Percentiles rank a stretch among this genome's conserved stretches.
These are phyloP conservation scores for Hedychridium roseum DNA, from an alignment of 2,888 invertebrate species.

Conservation along the genomic window DNA sequence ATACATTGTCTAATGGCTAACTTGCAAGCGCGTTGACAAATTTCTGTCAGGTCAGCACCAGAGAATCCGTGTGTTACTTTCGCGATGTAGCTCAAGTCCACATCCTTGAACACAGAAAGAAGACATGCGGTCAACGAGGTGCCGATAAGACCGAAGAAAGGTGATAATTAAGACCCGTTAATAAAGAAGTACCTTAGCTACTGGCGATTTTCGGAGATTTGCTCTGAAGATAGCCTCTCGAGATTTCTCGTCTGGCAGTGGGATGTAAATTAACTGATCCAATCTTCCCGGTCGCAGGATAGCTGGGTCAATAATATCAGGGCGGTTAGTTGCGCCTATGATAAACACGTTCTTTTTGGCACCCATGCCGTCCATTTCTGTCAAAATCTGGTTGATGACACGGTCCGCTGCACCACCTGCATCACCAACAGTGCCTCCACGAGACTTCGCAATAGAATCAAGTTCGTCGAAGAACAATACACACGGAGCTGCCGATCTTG, in stretches of 20 bases:
- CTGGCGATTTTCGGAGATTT: constrained; percentile 94
- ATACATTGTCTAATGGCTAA: constrained; percentile 98
- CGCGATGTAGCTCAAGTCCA: constrained; percentile 87
- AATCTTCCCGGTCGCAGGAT: constrained; percentile 97
- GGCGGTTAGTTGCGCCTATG: constrained; percentile 94
- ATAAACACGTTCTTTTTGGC: constrained; percentile 99
- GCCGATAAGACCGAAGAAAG: neutral
- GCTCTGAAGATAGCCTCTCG: constrained; percentile 96
- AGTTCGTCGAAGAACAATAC: constrained; percentile 99
- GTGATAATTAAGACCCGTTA: constrained; percentile 9
- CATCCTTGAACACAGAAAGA: constrained; percentile 70
- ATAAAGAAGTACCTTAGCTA: constrained; percentile 74
- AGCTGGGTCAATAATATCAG: constrained; percentile 99
- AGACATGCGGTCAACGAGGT: too few relatives aligned
- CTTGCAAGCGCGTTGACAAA: constrained; percentile 99
- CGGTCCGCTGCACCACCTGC: constrained; percentile 98
- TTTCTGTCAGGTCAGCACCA: constrained; percentile 98
- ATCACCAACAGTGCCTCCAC: constrained; percentile 97
- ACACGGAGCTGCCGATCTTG: constrained; percentile 98
- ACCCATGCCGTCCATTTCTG: constrained; percentile 99
- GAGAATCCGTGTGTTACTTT: constrained; percentile 96
- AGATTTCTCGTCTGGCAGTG: constrained; percentile 98
- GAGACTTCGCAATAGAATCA: constrained; percentile 99
- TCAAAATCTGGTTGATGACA: constrained; percentile 99
- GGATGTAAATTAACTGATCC: constrained; percentile 99